phyloP scores from a whole-genome alignment of 2,797 vertebrate genomes.

The Alca torda region DNA sequence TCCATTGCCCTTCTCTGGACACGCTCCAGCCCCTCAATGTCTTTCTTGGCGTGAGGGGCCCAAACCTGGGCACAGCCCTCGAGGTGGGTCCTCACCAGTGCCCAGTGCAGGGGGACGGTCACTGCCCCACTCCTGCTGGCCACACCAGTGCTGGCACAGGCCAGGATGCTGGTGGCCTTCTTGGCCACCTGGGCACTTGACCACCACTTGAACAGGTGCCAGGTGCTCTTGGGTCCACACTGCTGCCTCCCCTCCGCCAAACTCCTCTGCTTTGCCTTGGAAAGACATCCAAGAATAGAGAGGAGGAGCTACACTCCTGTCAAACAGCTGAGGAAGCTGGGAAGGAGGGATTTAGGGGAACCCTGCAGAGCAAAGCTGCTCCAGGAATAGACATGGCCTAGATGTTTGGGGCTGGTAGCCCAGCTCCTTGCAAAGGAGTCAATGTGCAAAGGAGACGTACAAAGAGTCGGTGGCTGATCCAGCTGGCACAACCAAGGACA shows the following conservation, averaged over 20 bases:
- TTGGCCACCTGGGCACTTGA: neutral
- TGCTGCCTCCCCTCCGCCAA: neutral
- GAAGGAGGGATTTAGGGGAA: neutral
- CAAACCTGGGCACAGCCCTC: neutral
- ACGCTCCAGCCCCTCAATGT: neutral
- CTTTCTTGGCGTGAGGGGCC: neutral
- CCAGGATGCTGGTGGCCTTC: neutral
- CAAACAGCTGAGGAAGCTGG: neutral
- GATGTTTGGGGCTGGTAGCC: neutral
- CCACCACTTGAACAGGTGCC: neutral
- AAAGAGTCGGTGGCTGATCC: neutral
- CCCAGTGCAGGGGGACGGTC: neutral
- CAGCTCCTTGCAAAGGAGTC: neutral
- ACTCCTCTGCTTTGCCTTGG: neutral
- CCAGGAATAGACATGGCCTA: no score
- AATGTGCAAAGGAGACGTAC: neutral
- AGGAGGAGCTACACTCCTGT: neutral
- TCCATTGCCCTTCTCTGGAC: neutral
- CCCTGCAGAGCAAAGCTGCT: neutral
- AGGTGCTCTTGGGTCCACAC: no score
- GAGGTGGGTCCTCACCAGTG: neutral
- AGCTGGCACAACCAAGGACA: neutral
- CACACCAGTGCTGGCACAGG: neutral
- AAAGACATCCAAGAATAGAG: fast-evolving
- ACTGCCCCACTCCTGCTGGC: neutral